A percentile compares a stretch with the other conserved stretches of the same genome.
phyloP scores from a whole-genome alignment of 2,797 vertebrate genomes.

The Megalops cyprinoides region DNA sequence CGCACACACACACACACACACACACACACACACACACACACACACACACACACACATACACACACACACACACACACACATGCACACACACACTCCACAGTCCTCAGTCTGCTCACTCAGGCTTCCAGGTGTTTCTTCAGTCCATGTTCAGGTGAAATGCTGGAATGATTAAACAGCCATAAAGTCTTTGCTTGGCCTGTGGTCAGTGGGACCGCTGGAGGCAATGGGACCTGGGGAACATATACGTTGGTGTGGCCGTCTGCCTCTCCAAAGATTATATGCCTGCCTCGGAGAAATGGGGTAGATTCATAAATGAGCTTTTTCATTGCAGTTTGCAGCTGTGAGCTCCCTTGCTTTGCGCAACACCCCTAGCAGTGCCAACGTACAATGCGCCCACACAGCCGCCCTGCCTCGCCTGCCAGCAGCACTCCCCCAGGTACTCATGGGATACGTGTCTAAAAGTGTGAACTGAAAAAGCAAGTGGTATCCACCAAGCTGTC shows the following conservation, averaged over 20 bases:
- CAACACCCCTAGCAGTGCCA: background rate
- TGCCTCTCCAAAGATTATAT: conserved; percentile 56
- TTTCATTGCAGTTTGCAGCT: background rate
- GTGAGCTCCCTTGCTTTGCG: background rate
- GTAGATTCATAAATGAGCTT: background rate
- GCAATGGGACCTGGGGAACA: conserved; percentile 76
- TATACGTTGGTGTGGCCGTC: conserved; percentile 78
- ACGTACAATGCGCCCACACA: background rate
- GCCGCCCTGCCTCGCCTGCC: background rate
- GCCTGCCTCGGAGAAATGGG: background rate
- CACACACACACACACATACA: no score
- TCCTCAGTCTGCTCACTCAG: no score
- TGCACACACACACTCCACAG: no score
- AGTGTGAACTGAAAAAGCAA: no score
- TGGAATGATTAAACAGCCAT: no score
- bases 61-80: no score
- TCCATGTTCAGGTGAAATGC: no score
- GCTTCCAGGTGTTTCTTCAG: no score
- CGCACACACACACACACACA: background rate
- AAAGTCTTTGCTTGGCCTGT: no score
- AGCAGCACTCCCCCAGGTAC: background rate
- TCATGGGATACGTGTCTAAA: no score
- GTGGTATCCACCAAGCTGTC: no score
- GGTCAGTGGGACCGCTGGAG: conserved; percentile 81
- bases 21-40: background rate